Evolutionary conservation across 2,888 invertebrate species (phyloP), one percentile per base, ranked within the genome.

Genomic region (Fissipunctia ypsillon): DNA sequence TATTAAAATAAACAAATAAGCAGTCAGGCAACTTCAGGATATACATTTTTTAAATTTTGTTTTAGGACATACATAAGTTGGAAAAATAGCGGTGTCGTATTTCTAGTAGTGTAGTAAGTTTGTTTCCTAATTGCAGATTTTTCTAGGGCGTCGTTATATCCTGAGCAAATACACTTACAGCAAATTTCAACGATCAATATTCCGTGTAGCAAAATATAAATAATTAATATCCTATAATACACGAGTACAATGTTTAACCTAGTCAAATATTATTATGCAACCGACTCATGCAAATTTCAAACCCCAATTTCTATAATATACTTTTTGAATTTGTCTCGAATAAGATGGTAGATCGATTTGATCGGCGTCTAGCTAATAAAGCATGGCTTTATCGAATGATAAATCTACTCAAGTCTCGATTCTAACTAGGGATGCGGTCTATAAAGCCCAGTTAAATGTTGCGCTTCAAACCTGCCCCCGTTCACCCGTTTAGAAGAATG

Each of bases 401-500:
- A 66, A 75, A 87, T 76, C 84, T 86, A 86, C 83, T 74, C 71
- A 73, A 74, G 54, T 65, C 67, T 84, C 78, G 78, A 81, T 56
- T 90, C 93, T 92, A 93, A 90, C 90, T 92, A 93, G 90, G 91
- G 91, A 86, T 91, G 86, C 86, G 78, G 68, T 87, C 93, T 94
- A 93, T 91, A 87, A 91, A 84, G 61, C 74, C 79, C 90, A 90
- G 88, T 90, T 65, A 80, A 90, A 89, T 90, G 88, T 86, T 89
- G 85, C 92, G 90, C 92, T 87, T 93, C 95, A 95, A 95, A 96
- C 96, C 96, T 96, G 94, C 92, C 96, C 95, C 94, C 87, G 88
- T 89, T 84, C 90, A 89, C 91, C 90, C 90, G 92, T 93, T 95
- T 95, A 96, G 95, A 94, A 93, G 95, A 96, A 95, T 89, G 94